Percentiles rank a stretch among this genome's conserved stretches.
phyloP scores from a whole-genome alignment of 2,888 invertebrate species.

The Andrena camellia region DNA sequence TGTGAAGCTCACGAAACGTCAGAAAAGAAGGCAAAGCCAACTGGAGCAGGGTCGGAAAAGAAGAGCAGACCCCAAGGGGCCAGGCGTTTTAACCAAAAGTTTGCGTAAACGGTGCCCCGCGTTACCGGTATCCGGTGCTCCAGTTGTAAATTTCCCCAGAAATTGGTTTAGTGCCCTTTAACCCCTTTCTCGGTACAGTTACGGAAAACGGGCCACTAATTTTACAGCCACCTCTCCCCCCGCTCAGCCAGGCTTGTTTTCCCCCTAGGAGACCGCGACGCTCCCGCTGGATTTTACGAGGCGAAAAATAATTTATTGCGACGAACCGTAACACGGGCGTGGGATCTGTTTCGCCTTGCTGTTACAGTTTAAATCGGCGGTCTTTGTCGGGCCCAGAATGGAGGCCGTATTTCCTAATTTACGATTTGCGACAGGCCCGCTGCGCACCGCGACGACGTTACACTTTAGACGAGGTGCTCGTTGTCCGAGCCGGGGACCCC shows the following conservation, averaged over 20 bases:
- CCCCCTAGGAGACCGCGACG: background rate
- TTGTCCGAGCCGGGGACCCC: conserved; percentile 40
- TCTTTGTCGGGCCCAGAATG: conserved; percentile 42
- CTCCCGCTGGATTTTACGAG: background rate
- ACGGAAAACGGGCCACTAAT: conserved; percentile 72
- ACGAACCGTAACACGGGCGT: conserved; percentile 70
- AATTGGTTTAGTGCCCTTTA: conserved; percentile 77
- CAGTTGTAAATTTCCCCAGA: conserved; percentile 78
- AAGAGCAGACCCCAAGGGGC: background rate
- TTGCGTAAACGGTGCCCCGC: conserved; percentile 66
- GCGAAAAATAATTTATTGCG: conserved; percentile 79
- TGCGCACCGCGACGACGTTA: conserved; percentile 53
- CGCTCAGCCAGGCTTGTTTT: background rate
- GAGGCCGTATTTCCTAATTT: conserved; percentile 61
- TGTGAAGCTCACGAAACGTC: background rate
- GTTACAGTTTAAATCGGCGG: conserved; percentile 81
- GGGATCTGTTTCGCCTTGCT: conserved; percentile 76
- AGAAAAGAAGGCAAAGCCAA: no score
- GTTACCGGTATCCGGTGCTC: conserved; percentile 62
- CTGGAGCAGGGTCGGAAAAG: background rate
- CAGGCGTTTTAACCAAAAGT: conserved; percentile 67
- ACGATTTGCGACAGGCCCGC: conserved; percentile 43
- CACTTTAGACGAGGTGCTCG: conserved; percentile 68
- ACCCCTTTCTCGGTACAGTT: conserved; percentile 79
- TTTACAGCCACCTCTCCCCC: conserved; percentile 49